These are phyloP conservation scores for Serranus cabrilla DNA, from an alignment of 2,797 vertebrate genomes.

Conservation along the genomic window DNA sequence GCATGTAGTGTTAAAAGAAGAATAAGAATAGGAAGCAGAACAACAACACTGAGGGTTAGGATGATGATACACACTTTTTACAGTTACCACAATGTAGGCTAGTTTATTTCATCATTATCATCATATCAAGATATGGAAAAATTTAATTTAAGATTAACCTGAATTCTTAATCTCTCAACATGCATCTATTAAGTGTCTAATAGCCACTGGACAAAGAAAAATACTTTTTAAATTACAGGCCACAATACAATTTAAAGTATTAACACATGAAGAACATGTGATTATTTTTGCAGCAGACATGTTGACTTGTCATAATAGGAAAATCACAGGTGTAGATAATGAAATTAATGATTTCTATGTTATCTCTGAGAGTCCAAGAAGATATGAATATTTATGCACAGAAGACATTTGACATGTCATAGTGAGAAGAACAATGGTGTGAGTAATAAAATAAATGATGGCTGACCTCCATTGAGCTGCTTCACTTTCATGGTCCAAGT, in stretches of 20 bases:
- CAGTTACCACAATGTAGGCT: neutral
- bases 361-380: neutral
- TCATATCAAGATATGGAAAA: neutral
- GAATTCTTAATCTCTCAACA: neutral
- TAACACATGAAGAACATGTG: neutral
- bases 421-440: neutral
- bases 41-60: neutral
- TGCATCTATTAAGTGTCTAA: neutral
- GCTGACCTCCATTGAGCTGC: neutral
- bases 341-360: neutral
- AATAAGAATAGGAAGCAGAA: slow-evolving; percentile 40
- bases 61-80: neutral
- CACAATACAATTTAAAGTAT: neutral
- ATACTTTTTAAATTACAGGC: neutral
- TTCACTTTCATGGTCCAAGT: neutral
- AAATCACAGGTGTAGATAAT: neutral
- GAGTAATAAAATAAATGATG: neutral
- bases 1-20: slow-evolving; percentile 30
- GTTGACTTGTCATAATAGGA: neutral
- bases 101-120: neutral
- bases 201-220: neutral
- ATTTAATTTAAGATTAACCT: neutral
- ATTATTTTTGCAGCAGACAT: neutral
- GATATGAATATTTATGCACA: neutral
- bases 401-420: neutral